Conservation (phyloP, 2,888 invertebrate species). For the Andricus quercusramuli region DNA sequence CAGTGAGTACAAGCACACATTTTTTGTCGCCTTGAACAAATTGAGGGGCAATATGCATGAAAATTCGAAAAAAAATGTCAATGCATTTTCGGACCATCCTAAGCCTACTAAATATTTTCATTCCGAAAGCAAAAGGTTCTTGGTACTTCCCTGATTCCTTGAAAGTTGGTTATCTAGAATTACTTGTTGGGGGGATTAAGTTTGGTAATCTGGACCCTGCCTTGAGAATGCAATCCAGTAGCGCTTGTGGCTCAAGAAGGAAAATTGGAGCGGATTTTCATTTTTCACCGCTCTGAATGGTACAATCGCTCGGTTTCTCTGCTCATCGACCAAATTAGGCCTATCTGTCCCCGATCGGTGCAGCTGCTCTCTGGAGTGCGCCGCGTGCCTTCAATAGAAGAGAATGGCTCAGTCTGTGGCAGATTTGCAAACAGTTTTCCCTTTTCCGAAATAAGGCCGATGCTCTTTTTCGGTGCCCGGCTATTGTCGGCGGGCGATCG, state of each 20-base stretch:
- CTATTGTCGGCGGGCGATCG: slow-evolving; percentile 28
- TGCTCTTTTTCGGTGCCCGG: slow-evolving; percentile 50
- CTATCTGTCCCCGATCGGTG: slow-evolving; percentile 73
- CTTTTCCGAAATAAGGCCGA: slow-evolving; percentile 50
- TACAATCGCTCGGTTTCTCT: slow-evolving; percentile 43
- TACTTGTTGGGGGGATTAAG: slow-evolving; percentile 34
- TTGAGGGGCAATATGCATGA: no score
- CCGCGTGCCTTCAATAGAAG: slow-evolving; percentile 52
- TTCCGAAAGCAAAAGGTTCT: slow-evolving; percentile 1
- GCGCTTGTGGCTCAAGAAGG: slow-evolving; percentile 56
- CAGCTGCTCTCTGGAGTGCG: slow-evolving; percentile 56
- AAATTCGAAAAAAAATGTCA: no score
- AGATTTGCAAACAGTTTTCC: slow-evolving; percentile 59
- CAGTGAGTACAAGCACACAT: no score
- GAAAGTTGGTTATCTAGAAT: slow-evolving; percentile 20
- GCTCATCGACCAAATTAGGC: slow-evolving; percentile 72
- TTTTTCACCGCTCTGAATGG: slow-evolving; percentile 58
- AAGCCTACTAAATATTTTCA: background rate
- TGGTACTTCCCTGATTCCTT: slow-evolving; percentile 20
- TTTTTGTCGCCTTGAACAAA: no score
- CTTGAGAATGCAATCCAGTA: slow-evolving; percentile 52
- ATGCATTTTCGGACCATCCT: no score
- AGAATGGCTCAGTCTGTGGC: slow-evolving; percentile 46
- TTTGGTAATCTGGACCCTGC: slow-evolving; percentile 22
- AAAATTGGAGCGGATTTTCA: slow-evolving; percentile 74